Base-by-base conservation (phyloP, 2,797 vertebrate genomes). In the Brachyalestes nurse region DNA sequence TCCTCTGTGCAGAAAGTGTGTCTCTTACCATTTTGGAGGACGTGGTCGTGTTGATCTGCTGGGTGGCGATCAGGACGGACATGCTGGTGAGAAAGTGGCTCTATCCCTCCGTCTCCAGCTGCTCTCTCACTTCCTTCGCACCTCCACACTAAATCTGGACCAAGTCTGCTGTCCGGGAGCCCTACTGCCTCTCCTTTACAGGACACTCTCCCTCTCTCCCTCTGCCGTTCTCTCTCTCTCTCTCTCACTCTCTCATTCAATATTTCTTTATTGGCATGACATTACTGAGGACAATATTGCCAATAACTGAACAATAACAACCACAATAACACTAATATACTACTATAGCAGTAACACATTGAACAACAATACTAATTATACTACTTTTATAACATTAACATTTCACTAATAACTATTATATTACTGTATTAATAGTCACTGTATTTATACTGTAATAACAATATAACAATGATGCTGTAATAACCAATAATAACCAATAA, bases 51-150 rank as follows among this genome's bases (percentile, higher is more conserved):
- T 91, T 88, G 72, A 93, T 89, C 71, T 93, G 84, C 25, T 93
- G 92, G 80, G 94, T 91, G 57, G 87, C 91, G 75, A 95, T 92
- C 83, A 95, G 90, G 87, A 93, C 88, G 0, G 91, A 94, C 90
- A 91, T 92, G 5, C 91, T 92, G 3, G 55, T 5, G 53, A 42
- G 72, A 51, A 61, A 14, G 74, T 42, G 25, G 12, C 62, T n/a
- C 80, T 75, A 81, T 65, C 78, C 60, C 21, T 5, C 42, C 38
- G 71, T 23, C 82, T 81, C 85, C 69, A 76, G 66, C 40, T 53
- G 77, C 77, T 73, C n/a, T 82, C 38, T 75, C 69, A 65, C 60
- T 75, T 57, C 62, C 62, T 12, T 25, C 28, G 45, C 38, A 70
- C 40, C 6, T 51, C 61, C 71, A 72, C 84, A 70, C 58, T 5